Percentiles rank a stretch among this genome's conserved stretches.
These are phyloP conservation scores for Crotalus viridis DNA, from an alignment of 2,113 vertebrate genomes.

Conservation along the genomic window DNA sequence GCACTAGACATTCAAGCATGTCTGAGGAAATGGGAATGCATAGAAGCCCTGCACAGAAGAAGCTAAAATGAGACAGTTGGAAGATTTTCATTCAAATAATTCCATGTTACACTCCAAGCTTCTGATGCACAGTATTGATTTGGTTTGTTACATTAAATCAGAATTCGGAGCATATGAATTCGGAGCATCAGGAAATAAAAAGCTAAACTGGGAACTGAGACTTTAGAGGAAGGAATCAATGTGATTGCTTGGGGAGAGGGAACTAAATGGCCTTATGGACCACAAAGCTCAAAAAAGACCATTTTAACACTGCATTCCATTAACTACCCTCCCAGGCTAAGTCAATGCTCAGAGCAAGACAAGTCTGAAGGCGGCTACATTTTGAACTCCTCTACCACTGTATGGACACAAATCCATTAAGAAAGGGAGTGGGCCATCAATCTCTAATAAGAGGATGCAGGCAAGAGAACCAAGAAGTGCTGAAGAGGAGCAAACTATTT, in stretches of 20 bases:
- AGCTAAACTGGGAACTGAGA: neutral
- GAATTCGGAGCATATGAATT: neutral
- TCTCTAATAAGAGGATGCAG: neutral
- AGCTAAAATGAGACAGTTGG: neutral
- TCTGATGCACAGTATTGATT: neutral
- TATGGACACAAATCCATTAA: slow-evolving; percentile 25
- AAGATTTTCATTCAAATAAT: slow-evolving; percentile 5
- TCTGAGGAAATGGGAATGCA: neutral
- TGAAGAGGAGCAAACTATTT: neutral
- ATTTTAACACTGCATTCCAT: slow-evolving; percentile 3
- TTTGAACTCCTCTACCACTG: neutral
- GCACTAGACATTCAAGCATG: neutral
- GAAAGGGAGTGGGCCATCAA: slow-evolving; percentile 9
- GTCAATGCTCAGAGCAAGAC: slow-evolving; percentile 9
- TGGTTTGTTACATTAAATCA: slow-evolving; percentile 1
- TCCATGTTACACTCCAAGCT: neutral
- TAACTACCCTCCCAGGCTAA: neutral
- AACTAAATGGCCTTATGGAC: neutral
- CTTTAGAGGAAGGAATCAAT: slow-evolving; percentile 2
- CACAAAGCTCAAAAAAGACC: neutral
- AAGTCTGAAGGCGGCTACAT: neutral
- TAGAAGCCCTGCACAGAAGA: neutral
- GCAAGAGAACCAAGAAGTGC: neutral
- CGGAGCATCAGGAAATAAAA: neutral
- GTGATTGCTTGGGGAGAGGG: neutral